Evolutionary conservation across 92 coral and sea anemone species (phyloP).

Genomic region (Epizoanthus illoricatus): DNA sequence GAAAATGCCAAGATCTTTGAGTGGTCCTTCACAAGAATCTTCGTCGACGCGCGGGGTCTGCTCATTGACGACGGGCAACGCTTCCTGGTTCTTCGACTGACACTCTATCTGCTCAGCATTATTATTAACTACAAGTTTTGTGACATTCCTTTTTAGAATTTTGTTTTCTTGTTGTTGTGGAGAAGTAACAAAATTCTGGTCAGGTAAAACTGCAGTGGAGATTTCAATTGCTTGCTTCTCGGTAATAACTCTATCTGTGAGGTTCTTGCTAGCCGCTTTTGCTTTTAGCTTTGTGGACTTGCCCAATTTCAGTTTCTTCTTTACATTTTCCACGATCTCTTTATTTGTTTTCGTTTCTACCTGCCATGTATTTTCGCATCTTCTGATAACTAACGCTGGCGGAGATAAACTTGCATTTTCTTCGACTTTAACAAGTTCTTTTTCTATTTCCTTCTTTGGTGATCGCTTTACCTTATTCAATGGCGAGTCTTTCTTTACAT

Average conservation of each 20-base stretch:
- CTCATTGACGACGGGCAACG: neutral
- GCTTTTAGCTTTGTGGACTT: constrained; percentile 10
- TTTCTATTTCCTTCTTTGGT: constrained; percentile 45
- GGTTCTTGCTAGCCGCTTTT: neutral
- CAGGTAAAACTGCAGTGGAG: constrained; percentile 33
- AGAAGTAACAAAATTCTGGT: constrained; percentile 9
- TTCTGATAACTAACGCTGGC: constrained; percentile 75
- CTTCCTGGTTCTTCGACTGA: neutral
- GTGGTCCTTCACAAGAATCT: constrained; percentile 9
- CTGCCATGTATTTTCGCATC: constrained; percentile 82
- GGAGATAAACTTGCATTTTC: constrained; percentile 63
- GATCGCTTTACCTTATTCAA: constrained; percentile 50
- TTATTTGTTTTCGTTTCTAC: constrained; percentile 67
- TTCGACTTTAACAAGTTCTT: constrained; percentile 1
- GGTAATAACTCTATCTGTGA: constrained; percentile 18
- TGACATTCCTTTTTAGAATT: constrained; percentile 11
- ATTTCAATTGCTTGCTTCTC: constrained; percentile 30
- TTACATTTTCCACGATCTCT: constrained; percentile 30
- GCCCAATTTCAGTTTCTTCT: constrained; percentile 45
- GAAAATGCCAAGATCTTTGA: constrained; percentile 28
- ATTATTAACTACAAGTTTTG: neutral
- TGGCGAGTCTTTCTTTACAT: constrained; percentile 34
- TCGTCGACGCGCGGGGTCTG: neutral
- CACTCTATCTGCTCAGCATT: neutral
- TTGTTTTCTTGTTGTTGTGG: constrained; percentile 24